Conservation (phyloP, 2,888 invertebrate species). For the Mythimna vitellina region DNA sequence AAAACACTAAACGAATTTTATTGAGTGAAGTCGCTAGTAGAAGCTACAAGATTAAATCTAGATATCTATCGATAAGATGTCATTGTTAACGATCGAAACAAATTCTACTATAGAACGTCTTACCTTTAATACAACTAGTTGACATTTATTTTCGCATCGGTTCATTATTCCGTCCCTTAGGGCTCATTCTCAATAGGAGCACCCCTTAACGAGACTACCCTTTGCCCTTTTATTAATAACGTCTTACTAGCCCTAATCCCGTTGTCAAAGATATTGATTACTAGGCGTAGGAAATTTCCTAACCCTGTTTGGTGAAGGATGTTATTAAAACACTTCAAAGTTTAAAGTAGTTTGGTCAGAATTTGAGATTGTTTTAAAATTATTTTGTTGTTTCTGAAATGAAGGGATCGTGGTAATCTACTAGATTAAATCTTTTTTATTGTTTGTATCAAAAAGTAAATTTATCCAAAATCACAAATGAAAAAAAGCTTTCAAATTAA, state of each 20-base stretch:
- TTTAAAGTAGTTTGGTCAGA: background rate
- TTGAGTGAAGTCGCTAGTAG: too few relatives aligned
- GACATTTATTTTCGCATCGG: constrained; percentile 1
- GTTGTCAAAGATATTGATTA: constrained; percentile 44
- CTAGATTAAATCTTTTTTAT: too few relatives aligned
- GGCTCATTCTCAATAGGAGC: background rate
- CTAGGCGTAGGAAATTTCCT: background rate
- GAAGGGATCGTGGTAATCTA: background rate
- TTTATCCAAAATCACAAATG: too few relatives aligned
- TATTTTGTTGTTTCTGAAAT: background rate
- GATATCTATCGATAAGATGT: background rate
- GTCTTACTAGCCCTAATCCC: constrained; percentile 19
- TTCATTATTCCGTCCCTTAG: constrained; percentile 24
- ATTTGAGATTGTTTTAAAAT: background rate
- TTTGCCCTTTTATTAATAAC: constrained; percentile 53
- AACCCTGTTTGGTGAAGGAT: background rate
- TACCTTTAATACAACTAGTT: constrained; percentile 7
- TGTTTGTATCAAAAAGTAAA: too few relatives aligned
- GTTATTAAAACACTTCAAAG: background rate
- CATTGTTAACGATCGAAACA: background rate
- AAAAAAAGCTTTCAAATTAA: too few relatives aligned
- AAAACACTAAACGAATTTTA: too few relatives aligned
- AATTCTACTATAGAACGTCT: background rate
- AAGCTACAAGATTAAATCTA: too few relatives aligned
- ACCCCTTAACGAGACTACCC: constrained; percentile 36